Evolutionary conservation across 2,113 vertebrate species (phyloP).

Genomic region (Otolemur garnettii): DNA sequence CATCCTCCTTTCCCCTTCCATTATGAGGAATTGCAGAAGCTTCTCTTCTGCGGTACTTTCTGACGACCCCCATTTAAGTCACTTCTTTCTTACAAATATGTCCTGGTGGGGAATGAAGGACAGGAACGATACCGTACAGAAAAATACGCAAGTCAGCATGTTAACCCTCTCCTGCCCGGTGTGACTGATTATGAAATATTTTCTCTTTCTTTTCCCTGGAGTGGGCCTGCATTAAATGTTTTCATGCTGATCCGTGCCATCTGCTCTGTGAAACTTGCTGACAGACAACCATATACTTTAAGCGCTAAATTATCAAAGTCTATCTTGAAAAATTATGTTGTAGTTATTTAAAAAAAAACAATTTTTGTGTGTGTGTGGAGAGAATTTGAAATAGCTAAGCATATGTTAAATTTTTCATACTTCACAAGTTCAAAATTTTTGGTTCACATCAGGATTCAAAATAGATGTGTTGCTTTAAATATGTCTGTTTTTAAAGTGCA

Average conservation of each 20-base stretch:
- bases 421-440: slow-evolving; percentile 34
- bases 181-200: background rate
- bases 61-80: background rate
- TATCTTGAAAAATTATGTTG: slow-evolving; percentile 39
- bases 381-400: slow-evolving; percentile 62
- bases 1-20: background rate
- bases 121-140: background rate
- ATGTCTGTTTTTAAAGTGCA: slow-evolving; percentile 55
- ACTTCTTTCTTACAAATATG: background rate
- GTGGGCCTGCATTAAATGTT: background rate
- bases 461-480: slow-evolving; percentile 67
- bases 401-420: slow-evolving; percentile 58
- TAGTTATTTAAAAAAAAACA: background rate
- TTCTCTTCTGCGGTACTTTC: background rate
- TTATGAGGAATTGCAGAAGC: background rate
- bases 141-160: background rate
- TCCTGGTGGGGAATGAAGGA: background rate
- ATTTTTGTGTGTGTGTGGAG: background rate
- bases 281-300: background rate
- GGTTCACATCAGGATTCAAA: slow-evolving; percentile 28
- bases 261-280: slow-evolving; percentile 19
- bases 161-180: background rate
- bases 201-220: background rate
- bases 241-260: background rate
- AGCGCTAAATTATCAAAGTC: slow-evolving; percentile 3